Conservation (phyloP, 2,888 invertebrate genomes). For the Heteromyza rotundicornis region DNA sequence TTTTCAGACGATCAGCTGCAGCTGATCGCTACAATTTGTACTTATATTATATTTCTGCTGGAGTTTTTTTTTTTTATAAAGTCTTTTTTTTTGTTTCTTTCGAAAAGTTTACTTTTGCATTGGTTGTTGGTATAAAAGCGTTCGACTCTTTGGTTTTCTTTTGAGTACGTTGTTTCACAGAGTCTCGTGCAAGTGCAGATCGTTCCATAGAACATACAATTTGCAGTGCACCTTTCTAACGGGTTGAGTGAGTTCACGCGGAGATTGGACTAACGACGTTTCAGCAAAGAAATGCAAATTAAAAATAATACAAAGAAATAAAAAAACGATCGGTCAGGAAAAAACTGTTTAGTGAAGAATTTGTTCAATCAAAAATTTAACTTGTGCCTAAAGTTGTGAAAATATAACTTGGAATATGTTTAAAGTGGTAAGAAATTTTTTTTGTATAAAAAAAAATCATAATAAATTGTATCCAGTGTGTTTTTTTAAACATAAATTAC, state of each 20-base stretch:
- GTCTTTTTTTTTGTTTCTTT: slow-evolving; percentile 21
- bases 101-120: slow-evolving; percentile 27
- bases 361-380: not conserved
- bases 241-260: not conserved
- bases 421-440: slow-evolving; percentile 34
- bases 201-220: slow-evolving; percentile 18
- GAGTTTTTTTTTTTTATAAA: slow-evolving; percentile 15
- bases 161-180: slow-evolving; percentile 62
- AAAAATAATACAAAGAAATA: not conserved
- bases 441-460: not conserved
- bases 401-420: slow-evolving; percentile 20
- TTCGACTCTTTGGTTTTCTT: slow-evolving; percentile 60
- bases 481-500: too few relatives aligned
- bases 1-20: not conserved
- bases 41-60: too few relatives aligned
- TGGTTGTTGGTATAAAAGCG: slow-evolving; percentile 60
- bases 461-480: too few relatives aligned
- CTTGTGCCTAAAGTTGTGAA: slow-evolving; percentile 3
- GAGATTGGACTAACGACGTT: not conserved
- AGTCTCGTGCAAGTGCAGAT: slow-evolving; percentile 61
- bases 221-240: slow-evolving; percentile 28
- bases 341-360: too few relatives aligned
- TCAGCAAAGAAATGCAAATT: not conserved
- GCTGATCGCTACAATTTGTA: slow-evolving; percentile 31
- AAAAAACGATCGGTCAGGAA: not conserved